Percentiles rank a stretch among this genome's conserved stretches.
Conservation (phyloP, 1,140 invertebrate species). For the Diabrotica undecimpunctata region DNA sequence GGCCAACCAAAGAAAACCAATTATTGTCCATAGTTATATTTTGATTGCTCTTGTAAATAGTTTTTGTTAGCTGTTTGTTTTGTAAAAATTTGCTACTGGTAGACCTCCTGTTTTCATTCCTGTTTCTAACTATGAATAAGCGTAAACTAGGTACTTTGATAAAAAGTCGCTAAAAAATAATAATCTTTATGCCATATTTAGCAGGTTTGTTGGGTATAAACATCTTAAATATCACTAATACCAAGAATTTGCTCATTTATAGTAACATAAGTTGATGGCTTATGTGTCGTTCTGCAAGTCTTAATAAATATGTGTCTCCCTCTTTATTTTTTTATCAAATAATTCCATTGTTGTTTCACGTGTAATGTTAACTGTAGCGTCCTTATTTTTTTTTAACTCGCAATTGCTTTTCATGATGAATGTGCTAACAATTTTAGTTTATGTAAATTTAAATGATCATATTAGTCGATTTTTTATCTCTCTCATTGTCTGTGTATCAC, state of each 20-base stretch:
- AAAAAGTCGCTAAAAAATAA: neutral
- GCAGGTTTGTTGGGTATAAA: conserved; percentile 10
- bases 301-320: conserved; percentile 43
- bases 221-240: neutral
- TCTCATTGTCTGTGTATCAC: too few relatives aligned
- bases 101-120: neutral
- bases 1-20: neutral
- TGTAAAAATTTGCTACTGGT: neutral
- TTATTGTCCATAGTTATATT: too few relatives aligned
- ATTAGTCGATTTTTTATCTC: too few relatives aligned
- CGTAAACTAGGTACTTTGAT: neutral
- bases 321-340: too few relatives aligned
- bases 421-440: too few relatives aligned
- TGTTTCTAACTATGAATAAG: neutral
- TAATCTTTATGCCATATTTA: conserved; percentile 9
- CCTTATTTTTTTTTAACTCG: too few relatives aligned
- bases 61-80: neutral
- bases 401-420: too few relatives aligned
- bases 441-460: too few relatives aligned
- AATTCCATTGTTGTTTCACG: too few relatives aligned
- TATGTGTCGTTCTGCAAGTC: conserved; percentile 32
- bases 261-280: conserved; percentile 25
- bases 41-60: too few relatives aligned
- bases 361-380: too few relatives aligned
- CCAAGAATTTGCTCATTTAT: conserved; percentile 23